Evolutionary conservation across 2,113 vertebrate species (phyloP), one percentile per base, ranked within the genome.

Genomic region (Ageneiosus marmoratus): DNA sequence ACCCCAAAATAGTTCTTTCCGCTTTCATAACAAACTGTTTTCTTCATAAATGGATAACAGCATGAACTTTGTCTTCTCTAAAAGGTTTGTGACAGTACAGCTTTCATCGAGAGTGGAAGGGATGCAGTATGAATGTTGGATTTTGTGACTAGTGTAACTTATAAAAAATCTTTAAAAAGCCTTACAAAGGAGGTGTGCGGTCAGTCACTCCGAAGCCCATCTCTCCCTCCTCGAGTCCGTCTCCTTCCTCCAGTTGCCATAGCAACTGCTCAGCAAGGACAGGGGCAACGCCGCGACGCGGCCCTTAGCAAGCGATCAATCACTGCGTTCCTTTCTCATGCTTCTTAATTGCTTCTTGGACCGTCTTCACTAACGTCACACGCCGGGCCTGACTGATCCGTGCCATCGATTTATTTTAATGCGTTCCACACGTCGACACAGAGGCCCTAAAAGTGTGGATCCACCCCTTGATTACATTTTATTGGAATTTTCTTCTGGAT

Each of bases 311-410:
- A 87, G 84, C 73, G 84, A 87, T 87, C 86, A 85, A 87, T 87
- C 86, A 87, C 79, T 12, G 77, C 77, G 70, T 62, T 83, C 81
- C 83, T 87, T 82, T 87, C 65, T 70, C 80, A 77, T 85, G 77
- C 83, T 77, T 85, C 83, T 83, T 87, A 87, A 87, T 87, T 87
- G 86, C 86, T 83, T 83, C 85, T 87, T 87, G 86, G 84, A 87
- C 76, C 84, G 63, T 87, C 86, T 83, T 83, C 86, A 85, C 53
- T 72, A 85, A 51, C 86, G 69, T 80, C 82, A 73, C 62, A 80
- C 56, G 69, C 70, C 69, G 56, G 70, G 77, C 65, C 73, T 63
- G 53, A 82, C 86, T 83, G 85, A 82, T 85, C 85, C 76, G 72
- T 51, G 37, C 77, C 81, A 83, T 80, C 51, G 81, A 85, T 87